Conservation (phyloP, 2,888 invertebrate species). For the Drosophila hamatofila region DNA sequence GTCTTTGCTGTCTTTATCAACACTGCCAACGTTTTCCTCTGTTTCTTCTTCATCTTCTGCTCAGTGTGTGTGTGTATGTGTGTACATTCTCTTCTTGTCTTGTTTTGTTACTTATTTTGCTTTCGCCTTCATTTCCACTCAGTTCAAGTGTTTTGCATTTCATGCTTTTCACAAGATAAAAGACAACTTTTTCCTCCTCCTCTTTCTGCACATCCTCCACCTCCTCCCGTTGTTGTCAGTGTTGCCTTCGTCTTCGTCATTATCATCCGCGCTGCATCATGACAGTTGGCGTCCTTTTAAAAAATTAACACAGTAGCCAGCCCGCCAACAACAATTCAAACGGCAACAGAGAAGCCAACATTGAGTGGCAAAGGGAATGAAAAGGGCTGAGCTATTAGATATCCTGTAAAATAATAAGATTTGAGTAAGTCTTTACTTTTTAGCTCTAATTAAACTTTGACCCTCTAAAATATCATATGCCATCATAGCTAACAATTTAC, state of each 20-base stretch:
- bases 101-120: slow-evolving; percentile 62
- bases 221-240: slow-evolving; percentile 16
- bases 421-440: background rate
- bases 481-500: background rate
- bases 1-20: slow-evolving; percentile 74
- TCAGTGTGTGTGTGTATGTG: slow-evolving; percentile 14
- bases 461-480: no score
- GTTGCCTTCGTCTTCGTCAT: slow-evolving; percentile 66
- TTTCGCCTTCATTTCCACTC: slow-evolving; percentile 74
- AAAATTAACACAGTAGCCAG: slow-evolving; percentile 69
- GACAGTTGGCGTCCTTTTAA: slow-evolving; percentile 73
- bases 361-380: slow-evolving; percentile 12
- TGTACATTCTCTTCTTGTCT: slow-evolving; percentile 37
- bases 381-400: background rate
- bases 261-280: slow-evolving; percentile 64
- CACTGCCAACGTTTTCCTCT: slow-evolving; percentile 52
- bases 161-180: slow-evolving; percentile 61
- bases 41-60: slow-evolving; percentile 17
- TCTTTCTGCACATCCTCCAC: slow-evolving; percentile 3
- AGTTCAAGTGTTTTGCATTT: slow-evolving; percentile 79
- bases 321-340: slow-evolving; percentile 34
- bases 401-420: background rate
- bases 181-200: slow-evolving; percentile 43
- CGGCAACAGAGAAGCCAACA: slow-evolving; percentile 44
- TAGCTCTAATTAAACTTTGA: background rate